Base-by-base conservation (phyloP, 2,113 vertebrate genomes). In the Muntiacus reevesi region DNA sequence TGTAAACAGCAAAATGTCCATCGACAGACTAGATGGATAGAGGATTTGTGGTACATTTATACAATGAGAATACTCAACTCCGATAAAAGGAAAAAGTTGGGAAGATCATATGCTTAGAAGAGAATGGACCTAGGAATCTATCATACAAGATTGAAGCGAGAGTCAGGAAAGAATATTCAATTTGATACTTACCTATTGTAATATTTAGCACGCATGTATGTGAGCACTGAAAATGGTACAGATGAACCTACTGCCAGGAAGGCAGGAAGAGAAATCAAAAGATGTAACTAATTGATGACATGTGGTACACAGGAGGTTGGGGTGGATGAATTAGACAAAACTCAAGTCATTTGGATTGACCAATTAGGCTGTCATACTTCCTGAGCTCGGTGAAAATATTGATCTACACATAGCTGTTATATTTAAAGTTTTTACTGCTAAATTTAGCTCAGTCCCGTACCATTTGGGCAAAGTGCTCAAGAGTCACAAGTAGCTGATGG, bases 231-330 rank as follows among this genome's bases (percentile, higher is more conserved):
- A 76, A 76, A 43, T 27, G 40, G 71, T 27, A 27, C 23, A 43
- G 71, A 76, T 23, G 67, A 40, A 40, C 67, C 67, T 74, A 23
- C 40, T 15, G 23, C 40, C n/a, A n/a, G n/a, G n/a, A n/a, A n/a
- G n/a, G 71, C 36, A 76, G 71, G 40, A 25, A 43, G 1, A 76
- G 21, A 76, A 23, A 43, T 40, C n/a, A n/a, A 43, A 3, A 43
- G n/a, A 40, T 1, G 16, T 0, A 12, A n/a, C 23, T 40, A 4
- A 76, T 15, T n/a, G n/a, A n/a, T n/a, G n/a, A 7, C 36, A 14
- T 13, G 36, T 27, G 23, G 23, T n/a, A 76, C 71, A 76, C 3
- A 7, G 23, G 12, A 40, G 23, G 6, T 25, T 13, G 21, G 71
- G 40, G 40, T 43, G 23, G 40, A n/a, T n/a, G n/a, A n/a, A n/a